Conservation (phyloP, 2,888 invertebrate species). For the Cacoxenus indagator region DNA sequence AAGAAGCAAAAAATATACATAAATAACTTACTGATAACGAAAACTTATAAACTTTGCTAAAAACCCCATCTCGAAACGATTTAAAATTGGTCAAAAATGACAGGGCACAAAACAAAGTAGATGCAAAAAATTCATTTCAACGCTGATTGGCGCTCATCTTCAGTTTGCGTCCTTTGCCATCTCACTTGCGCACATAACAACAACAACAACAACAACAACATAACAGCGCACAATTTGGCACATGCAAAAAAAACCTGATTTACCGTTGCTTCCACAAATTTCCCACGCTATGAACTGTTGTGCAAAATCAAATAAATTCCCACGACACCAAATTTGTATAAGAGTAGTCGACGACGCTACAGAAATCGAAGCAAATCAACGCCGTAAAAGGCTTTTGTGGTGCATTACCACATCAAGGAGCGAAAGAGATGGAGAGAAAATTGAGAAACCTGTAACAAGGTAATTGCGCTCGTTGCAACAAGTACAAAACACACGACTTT, state of each 20-base stretch:
- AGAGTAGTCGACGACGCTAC: constrained; percentile 25
- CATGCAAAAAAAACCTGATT: constrained; percentile 18
- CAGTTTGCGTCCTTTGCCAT: not conserved
- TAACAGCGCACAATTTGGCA: too few species aligned
- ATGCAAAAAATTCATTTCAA: constrained; percentile 9
- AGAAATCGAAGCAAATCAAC: constrained; percentile 7
- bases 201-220: too few species aligned
- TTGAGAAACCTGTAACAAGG: constrained; percentile 28
- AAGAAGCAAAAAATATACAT: not conserved
- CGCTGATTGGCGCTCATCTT: constrained; percentile 15
- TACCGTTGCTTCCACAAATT: constrained; percentile 11
- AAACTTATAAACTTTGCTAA: constrained; percentile 8
- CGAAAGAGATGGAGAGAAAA: not conserved
- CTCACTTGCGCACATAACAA: not conserved
- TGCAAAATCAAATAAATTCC: constrained; percentile 51
- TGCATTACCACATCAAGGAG: not conserved
- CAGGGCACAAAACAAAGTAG: not conserved
- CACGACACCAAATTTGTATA: constrained; percentile 66
- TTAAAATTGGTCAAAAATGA: constrained; percentile 2
- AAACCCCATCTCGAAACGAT: not conserved
- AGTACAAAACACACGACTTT: constrained; percentile 17
- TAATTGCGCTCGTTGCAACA: constrained; percentile 27
- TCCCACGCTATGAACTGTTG: constrained; percentile 13
- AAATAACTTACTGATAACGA: constrained; percentile 14
- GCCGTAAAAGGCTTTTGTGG: constrained; percentile 12